A percentile compares a stretch with the other conserved stretches of the same genome.
phyloP scores from a whole-genome alignment of 2,797 vertebrate species.

The Austrolebias charrua region DNA sequence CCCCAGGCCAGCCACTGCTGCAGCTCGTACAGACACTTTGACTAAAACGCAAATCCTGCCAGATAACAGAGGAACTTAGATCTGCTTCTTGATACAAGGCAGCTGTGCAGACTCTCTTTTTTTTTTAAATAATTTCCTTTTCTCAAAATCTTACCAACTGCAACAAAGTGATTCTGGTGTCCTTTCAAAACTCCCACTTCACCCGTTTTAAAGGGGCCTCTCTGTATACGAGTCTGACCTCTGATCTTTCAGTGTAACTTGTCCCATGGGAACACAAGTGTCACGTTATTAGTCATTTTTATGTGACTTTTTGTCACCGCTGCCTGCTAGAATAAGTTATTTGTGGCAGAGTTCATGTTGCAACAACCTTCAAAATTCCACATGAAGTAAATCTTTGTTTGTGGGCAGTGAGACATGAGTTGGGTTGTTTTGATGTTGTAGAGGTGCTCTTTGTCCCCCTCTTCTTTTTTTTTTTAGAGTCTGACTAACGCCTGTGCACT shows the following conservation, averaged over 20 bases:
- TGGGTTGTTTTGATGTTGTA: too few species aligned
- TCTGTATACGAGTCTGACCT: slow-evolving; percentile 5
- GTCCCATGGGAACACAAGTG: too few species aligned
- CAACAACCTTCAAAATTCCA: slow-evolving; percentile 10
- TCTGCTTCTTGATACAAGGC: background rate
- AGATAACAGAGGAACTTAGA: slow-evolving; percentile 6
- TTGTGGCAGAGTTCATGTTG: slow-evolving; percentile 5
- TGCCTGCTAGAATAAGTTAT: slow-evolving; percentile 3
- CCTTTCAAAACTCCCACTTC: too few species aligned
- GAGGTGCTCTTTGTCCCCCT: too few species aligned
- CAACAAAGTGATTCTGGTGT: too few species aligned
- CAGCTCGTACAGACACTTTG: slow-evolving; percentile 34
- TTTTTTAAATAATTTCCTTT: too few species aligned
- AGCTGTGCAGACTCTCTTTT: too few species aligned
- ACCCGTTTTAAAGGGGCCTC: background rate
- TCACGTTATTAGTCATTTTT: slow-evolving; percentile 12
- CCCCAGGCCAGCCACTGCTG: slow-evolving; percentile 33
- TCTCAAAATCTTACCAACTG: too few species aligned
- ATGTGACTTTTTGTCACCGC: background rate
- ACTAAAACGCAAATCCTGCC: slow-evolving; percentile 11
- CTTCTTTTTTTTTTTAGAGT: too few species aligned
- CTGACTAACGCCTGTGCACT: too few species aligned
- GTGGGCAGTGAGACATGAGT: too few species aligned
- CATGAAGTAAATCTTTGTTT: background rate
- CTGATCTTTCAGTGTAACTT: background rate